Evolutionary conservation across 2,113 vertebrate species (phyloP), one percentile per base, ranked within the genome.

Genomic region (Carassius auratus): DNA sequence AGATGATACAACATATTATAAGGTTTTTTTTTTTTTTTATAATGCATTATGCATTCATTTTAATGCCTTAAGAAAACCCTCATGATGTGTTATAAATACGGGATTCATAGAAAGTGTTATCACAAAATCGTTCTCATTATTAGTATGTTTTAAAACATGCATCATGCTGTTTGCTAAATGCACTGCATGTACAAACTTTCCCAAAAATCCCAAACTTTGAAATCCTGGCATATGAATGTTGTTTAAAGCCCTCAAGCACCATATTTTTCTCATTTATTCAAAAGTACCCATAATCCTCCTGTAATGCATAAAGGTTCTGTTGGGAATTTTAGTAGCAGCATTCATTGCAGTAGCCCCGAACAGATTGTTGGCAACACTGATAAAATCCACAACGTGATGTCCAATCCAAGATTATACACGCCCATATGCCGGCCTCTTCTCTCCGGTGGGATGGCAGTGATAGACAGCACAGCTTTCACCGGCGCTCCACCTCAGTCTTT

Each of bases 261-360:
- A 69, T 69, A 55, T 68, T 61, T 68, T 69, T 26, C 76, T 66
- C n/a, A 85, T 78, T 89, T 86, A 78, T 87, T 91, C 90, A 92
- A 90, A 92, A 90, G 87, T 90, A 84, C 78, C 84, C 87, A 73
- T 92, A 93, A 94, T 91, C 90, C 92, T 74, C 3, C n/a, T 89
- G 85, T 92, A 90, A 93, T 89, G 82, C 79, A 0, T 64, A 64
- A 52, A 87, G 83, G 81, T 92, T 90, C 89, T 89, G 78, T 76
- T 80, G 85, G 59, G 88, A 84, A 89, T 90, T 92, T 91, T 42
- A 81, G 85, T 83, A 89, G 30, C 88, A 91, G 91, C 91, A 90
- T 83, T 76, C 30, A 81, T n/a, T 82, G 50, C 77, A 10, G 15
- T 69, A 81, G 30, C n/a, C 61, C 69, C 8, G 15, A 81, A 48